Base-by-base conservation (phyloP, 1,140 invertebrate genomes). In the Colletes latitarsis region DNA sequence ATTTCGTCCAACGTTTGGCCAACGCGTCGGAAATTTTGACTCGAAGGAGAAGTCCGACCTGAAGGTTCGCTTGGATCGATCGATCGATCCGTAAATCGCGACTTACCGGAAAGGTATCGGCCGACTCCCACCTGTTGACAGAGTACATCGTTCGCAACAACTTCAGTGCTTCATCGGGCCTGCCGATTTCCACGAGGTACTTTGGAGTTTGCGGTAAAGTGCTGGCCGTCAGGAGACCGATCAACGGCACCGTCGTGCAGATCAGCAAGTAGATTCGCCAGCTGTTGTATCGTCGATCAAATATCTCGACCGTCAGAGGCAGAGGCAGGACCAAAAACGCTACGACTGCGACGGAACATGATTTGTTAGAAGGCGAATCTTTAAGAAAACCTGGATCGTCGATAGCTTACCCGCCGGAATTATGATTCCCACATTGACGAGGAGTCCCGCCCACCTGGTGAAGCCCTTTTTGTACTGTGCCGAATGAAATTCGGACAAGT, bases 261-360 rank as follows among this genome's bases (percentile, higher is more conserved):
- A 90, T 84, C 75, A 94, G 87, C 52, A 95, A 89, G 88, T 95
- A 95, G 52, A 95, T 93, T 80, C 94, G 90, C 95, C 95, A 96
- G 55, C 93, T 93, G 81, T 93, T 92, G 88, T 92, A 94, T 30
- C 88, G 86, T 57, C 88, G 89, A 49, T 84, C 86, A 58, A 91
- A 90, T 55, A 92, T 81, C 84, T 90, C 79, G 91, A 93, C 49
- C 89, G 75, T 17, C 63, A 84, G 88, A 8, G 89, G 5, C 14
- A 88, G 90, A 0, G 94, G 94, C 55, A 95, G 90, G 8, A 95
- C 89, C 1, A 89, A 88, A 85, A 94, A 94, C 0, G 94, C 95
- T 66, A 95, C 49, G 21, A 91, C 95, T 95, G 81, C 67, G 63
- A 77, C 67, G 81, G 71, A 77, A 79, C 75, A 77, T 15, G 30